Conservation (phyloP, 2,113 vertebrate genomes). For the Psilopogon haemacephalus region DNA sequence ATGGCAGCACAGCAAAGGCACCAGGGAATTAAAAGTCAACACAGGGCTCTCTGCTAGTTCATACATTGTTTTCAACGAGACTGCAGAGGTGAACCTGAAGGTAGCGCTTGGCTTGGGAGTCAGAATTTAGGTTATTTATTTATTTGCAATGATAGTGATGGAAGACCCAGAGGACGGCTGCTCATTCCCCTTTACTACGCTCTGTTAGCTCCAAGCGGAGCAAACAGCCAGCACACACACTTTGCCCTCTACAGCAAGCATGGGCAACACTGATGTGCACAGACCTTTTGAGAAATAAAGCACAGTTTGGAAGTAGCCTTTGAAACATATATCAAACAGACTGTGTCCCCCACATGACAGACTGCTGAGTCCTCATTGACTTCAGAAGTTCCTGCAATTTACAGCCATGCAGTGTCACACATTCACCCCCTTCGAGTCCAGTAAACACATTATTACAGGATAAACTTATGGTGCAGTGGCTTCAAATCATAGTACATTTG, state of each 20-base stretch:
- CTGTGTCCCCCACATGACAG: background rate
- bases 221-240: background rate
- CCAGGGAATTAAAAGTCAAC: constrained; percentile 17
- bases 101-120: constrained; percentile 29
- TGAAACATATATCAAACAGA: background rate
- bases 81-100: constrained; percentile 65
- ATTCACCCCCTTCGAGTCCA: background rate
- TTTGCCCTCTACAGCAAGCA: constrained; percentile 16
- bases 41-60: background rate
- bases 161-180: constrained; percentile 23
- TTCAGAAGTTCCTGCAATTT: background rate
- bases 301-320: background rate
- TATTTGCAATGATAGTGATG: constrained; percentile 45
- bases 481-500: background rate
- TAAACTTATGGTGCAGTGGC: background rate
- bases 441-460: background rate
- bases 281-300: background rate
- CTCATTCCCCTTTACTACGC: constrained; percentile 31
- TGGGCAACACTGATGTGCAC: background rate
- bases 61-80: constrained; percentile 45
- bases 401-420: background rate
- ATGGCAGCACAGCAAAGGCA: constrained; percentile 14
- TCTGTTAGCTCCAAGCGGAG: background rate
- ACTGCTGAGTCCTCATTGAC: background rate
- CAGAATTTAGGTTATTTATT: constrained; percentile 40